Evolutionary conservation across 2,113 vertebrate species (phyloP).

Genomic region (Periophthalmus modestus): DNA sequence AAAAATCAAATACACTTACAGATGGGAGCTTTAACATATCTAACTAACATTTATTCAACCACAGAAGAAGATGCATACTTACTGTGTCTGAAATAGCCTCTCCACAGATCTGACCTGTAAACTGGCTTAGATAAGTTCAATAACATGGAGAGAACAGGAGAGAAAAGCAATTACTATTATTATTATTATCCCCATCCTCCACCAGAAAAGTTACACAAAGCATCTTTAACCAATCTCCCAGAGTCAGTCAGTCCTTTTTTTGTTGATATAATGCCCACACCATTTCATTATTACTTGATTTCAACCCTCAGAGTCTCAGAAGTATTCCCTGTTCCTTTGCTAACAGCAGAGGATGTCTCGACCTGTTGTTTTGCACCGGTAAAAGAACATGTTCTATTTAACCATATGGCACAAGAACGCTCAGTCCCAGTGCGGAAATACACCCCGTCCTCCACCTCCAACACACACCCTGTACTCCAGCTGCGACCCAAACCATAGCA

Average conservation of each 20-base stretch:
- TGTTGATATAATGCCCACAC: not conserved
- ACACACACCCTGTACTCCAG: not conserved
- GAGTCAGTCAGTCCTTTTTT: not conserved
- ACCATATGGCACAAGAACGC: not conserved
- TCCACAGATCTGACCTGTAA: too few relatives aligned
- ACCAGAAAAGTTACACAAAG: not conserved
- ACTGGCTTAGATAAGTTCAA: too few relatives aligned
- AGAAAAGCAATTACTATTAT: not conserved
- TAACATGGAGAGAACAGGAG: not conserved
- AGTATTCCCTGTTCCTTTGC: not conserved
- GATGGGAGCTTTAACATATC: too few relatives aligned
- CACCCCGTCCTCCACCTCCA: not conserved
- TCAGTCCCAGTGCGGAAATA: not conserved
- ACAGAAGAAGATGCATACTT: too few relatives aligned
- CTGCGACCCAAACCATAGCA: not conserved
- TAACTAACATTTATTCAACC: too few relatives aligned
- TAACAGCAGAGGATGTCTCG: not conserved
- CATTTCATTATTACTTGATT: not conserved
- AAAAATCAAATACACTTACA: too few relatives aligned
- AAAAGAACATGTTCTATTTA: conserved; percentile 7
- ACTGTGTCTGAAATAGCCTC: too few relatives aligned
- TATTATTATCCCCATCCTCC: not conserved
- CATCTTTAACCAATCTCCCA: not conserved
- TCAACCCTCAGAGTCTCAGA: not conserved
- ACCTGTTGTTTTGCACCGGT: not conserved